Evolutionary conservation across 1,140 invertebrate species (phyloP).

Genomic region (Tetramorium alpestre): DNA sequence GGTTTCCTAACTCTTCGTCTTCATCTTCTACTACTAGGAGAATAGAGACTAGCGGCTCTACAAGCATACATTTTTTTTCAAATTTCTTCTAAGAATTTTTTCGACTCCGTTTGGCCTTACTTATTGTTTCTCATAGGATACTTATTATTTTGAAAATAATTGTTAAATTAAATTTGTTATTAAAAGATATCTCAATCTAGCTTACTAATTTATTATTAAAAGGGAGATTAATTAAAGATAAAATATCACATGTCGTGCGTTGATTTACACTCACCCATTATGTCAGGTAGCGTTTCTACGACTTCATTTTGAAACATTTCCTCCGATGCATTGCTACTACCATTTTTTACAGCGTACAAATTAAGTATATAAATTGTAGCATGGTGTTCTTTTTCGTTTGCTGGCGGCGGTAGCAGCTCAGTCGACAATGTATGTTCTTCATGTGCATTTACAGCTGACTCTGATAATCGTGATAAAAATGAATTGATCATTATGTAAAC

Average conservation of each 20-base stretch:
- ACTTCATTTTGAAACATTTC: constrained; percentile 71
- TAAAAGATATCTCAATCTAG: neutral
- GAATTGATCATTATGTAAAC: constrained; percentile 5
- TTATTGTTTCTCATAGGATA: neutral
- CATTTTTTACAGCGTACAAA: constrained; percentile 81
- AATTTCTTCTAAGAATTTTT: neutral
- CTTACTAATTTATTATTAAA: too few relatives aligned
- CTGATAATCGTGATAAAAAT: neutral
- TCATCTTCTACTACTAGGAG: constrained; percentile 79
- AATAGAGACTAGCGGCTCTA: constrained; percentile 80
- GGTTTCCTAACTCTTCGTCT: constrained; percentile 73
- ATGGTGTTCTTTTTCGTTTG: constrained; percentile 50
- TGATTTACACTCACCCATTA: constrained; percentile 63
- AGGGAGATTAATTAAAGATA: too few relatives aligned
- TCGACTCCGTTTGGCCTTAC: neutral
- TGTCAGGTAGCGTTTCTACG: constrained; percentile 43
- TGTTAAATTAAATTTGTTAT: constrained; percentile 12
- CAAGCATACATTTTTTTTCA: constrained; percentile 22
- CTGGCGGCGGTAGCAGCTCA: constrained; percentile 77
- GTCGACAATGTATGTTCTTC: constrained; percentile 75
- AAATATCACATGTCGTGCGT: neutral
- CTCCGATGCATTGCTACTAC: constrained; percentile 66
- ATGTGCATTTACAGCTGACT: constrained; percentile 6
- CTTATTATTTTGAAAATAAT: neutral
- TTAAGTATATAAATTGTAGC: constrained; percentile 81